phyloP scores from a whole-genome alignment of 2,888 invertebrate species.

The Venustoraphidia nigricollis region DNA sequence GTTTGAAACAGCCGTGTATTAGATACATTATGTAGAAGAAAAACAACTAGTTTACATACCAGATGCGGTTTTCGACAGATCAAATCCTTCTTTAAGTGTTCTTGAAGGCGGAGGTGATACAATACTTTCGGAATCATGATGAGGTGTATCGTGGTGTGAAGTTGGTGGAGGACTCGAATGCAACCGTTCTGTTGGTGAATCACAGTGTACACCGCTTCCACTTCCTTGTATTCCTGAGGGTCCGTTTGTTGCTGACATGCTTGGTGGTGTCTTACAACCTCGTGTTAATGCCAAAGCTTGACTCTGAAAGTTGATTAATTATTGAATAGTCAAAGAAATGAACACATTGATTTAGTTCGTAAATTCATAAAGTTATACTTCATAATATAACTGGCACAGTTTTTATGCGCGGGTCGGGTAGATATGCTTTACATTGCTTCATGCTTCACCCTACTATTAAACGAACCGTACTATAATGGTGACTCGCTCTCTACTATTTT shows the following conservation, averaged over 20 bases:
- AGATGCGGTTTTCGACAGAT: constrained; percentile 42
- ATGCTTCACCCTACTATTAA: too few species aligned
- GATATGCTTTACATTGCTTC: too few species aligned
- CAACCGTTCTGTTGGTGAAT: not conserved
- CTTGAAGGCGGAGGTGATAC: constrained; percentile 23
- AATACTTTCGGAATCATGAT: not conserved
- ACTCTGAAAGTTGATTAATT: constrained; percentile 30
- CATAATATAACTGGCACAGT: too few species aligned
- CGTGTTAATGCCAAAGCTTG: constrained; percentile 51
- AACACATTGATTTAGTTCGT: too few species aligned
- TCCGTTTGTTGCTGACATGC: too few species aligned
- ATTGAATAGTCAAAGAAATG: too few species aligned
- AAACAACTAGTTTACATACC: constrained; percentile 30
- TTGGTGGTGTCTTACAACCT: constrained; percentile 26
- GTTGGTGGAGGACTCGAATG: not conserved
- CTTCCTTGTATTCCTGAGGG: too few species aligned
- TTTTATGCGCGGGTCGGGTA: too few species aligned
- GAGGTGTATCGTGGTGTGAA: not conserved
- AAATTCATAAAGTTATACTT: too few species aligned
- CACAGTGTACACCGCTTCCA: not conserved
- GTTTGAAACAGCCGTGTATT: not conserved
- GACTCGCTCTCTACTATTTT: too few species aligned
- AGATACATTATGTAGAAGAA: not conserved
- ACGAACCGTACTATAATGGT: too few species aligned
- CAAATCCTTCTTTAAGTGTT: constrained; percentile 49